phyloP scores from a whole-genome alignment of 2,888 invertebrate species.

The Hanleya hanleyi region DNA sequence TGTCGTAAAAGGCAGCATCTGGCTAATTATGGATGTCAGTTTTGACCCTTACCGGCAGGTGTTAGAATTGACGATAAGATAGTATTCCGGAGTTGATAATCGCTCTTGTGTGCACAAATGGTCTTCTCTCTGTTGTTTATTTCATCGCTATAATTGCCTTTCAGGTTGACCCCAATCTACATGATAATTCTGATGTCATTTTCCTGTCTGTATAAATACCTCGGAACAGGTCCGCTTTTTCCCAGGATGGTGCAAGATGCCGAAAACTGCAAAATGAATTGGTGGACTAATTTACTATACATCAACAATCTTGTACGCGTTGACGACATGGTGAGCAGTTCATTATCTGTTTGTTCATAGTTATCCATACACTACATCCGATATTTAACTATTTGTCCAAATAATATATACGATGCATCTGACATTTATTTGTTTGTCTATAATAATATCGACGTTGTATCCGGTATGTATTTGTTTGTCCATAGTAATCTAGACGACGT shows the following conservation, averaged over 20 bases:
- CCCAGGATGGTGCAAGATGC: conserved; percentile 47
- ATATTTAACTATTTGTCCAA: background rate
- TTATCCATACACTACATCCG: background rate
- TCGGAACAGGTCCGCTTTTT: conserved; percentile 70
- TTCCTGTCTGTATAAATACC: conserved; percentile 62
- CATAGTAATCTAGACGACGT: background rate
- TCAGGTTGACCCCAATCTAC: conserved; percentile 71
- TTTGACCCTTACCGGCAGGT: no score
- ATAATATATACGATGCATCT: background rate
- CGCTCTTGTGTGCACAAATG: no score
- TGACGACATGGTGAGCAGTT: conserved; percentile 42
- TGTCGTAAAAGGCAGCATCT: no score
- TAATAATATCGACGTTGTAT: background rate
- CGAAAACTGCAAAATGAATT: conserved; percentile 55
- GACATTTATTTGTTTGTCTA: background rate
- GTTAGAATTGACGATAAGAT: no score
- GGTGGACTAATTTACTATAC: conserved; percentile 69
- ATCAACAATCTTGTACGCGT: conserved; percentile 61
- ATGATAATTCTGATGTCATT: conserved; percentile 66
- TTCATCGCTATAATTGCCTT: no score
- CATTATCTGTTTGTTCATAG: background rate
- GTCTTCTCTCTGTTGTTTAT: no score
- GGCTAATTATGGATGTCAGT: no score
- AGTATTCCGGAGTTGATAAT: no score
- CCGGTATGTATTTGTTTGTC: background rate